phyloP scores from a whole-genome alignment of 2,113 vertebrate genomes.

The Cariama cristata region DNA sequence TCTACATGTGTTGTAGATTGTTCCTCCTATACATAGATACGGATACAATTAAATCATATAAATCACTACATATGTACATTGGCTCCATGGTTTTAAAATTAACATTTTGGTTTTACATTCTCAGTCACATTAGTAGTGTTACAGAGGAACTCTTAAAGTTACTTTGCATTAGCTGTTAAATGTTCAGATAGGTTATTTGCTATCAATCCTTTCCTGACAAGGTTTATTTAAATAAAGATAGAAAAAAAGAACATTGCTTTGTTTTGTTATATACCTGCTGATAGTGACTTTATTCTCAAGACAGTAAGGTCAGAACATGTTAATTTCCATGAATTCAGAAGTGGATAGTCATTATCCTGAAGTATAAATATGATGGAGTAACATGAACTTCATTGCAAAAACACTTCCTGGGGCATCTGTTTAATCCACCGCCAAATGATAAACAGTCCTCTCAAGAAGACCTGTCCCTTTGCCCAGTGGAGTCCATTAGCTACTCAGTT shows the following conservation, averaged over 20 bases:
- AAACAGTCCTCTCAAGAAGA: constrained; percentile 45
- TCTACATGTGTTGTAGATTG: background rate
- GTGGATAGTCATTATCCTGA: background rate
- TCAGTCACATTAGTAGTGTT: background rate
- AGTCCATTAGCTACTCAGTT: background rate
- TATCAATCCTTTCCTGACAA: background rate
- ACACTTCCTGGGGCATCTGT: constrained; percentile 46
- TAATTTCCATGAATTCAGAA: constrained; percentile 45
- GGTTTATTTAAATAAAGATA: background rate
- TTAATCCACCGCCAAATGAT: constrained; percentile 61
- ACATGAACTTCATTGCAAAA: constrained; percentile 44
- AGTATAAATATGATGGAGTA: constrained; percentile 44
- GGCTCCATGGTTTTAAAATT: background rate
- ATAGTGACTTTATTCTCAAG: background rate
- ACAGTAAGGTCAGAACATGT: background rate
- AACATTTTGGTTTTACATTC: background rate
- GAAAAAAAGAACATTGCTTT: background rate
- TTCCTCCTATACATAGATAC: background rate
- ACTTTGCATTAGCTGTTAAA: background rate
- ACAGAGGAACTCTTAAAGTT: background rate
- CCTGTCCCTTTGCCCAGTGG: background rate
- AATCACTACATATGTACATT: background rate
- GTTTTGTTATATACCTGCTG: background rate
- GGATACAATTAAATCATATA: background rate
- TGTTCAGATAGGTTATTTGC: background rate